Conservation (phyloP, 1,140 invertebrate genomes). For the Cotesia vestalis region DNA sequence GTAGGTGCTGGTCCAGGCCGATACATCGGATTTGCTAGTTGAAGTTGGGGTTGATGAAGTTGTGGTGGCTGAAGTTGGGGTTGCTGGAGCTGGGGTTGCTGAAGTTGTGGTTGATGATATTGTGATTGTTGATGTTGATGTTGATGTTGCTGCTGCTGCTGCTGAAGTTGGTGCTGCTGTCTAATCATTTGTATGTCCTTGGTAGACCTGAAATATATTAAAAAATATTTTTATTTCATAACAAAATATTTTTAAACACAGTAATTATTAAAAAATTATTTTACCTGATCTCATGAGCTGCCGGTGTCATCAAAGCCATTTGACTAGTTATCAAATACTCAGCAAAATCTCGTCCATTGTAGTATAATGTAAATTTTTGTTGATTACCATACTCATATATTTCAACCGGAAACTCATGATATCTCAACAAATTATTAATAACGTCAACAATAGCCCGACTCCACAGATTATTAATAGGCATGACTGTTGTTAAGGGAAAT, state of each 20-base stretch:
- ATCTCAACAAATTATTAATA: conserved; percentile 64
- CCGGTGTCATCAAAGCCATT: conserved; percentile 37
- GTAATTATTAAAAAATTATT: neutral
- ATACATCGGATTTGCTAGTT: no score
- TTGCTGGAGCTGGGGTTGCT: no score
- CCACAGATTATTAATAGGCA: conserved; percentile 64
- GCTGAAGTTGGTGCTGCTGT: no score
- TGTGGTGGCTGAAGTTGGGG: no score
- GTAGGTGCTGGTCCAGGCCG: neutral
- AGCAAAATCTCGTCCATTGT: conserved; percentile 51
- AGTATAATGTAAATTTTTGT: conserved; percentile 40
- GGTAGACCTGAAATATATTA: no score
- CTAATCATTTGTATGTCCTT: no score
- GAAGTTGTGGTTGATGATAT: no score
- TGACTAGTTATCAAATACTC: conserved; percentile 45
- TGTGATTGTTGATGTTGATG: neutral
- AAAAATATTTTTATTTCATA: no score
- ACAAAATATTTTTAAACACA: neutral
- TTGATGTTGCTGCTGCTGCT: no score
- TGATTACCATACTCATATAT: neutral
- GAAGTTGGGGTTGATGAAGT: no score
- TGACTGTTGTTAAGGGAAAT: conserved; percentile 68
- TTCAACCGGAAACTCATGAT: conserved; percentile 60
- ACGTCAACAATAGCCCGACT: conserved; percentile 62
- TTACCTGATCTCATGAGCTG: neutral